Base-by-base conservation (phyloP, 2,113 vertebrate species). In the Paradoxurus hermaphroditus region DNA sequence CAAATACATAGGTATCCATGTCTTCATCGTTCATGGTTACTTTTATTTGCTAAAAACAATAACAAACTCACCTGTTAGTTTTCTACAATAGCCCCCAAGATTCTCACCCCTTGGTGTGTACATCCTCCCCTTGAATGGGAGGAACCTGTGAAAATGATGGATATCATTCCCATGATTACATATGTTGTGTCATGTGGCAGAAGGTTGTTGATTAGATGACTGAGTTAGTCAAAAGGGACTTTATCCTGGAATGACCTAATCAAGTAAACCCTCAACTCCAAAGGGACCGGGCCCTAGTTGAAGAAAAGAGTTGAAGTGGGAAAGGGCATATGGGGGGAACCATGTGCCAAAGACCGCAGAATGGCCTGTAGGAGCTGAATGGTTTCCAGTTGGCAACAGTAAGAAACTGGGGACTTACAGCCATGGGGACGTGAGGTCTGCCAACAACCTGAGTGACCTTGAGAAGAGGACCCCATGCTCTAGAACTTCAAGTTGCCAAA, bases 1-100 rank as follows among this genome's bases (percentile, higher is more conserved):
- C 99, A 98, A 99, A 99, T 84, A 99, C 99, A 23, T 99, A 99
- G 0, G 99, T 99, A 97, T 99, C 99, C 99, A 99, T 99, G 96
- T 99, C 99, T 88, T 99, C 99, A 16, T 99, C 99, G 93, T 99
- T 99, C 97, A 99, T 99, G 18, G 99, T 99, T 93, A 99, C 99
- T 99, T 99, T 99, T 98, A 99, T 99, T 99, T 99, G 99, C 99
- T 18, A 95, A 94, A 83, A 97, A 59, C 2, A 56, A 14, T 34
- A 44, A 91, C 21, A 95, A 83, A 23, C 56, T 82, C 49, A 92
- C 41, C 23, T 84, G 19, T 87, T 88, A 86, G 44, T 29, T 92
- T 91, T 92, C 89, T 93, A 75, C 63, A n/a, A 93, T 41, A 46
- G 1, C 21, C 29, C 18, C 29, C 8, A 78, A 89, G 34, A 93